Percentiles rank a stretch among this genome's conserved stretches.
phyloP scores from a whole-genome alignment of 92 coral and sea anemone genomes.

The Epizoanthus scotinus region DNA sequence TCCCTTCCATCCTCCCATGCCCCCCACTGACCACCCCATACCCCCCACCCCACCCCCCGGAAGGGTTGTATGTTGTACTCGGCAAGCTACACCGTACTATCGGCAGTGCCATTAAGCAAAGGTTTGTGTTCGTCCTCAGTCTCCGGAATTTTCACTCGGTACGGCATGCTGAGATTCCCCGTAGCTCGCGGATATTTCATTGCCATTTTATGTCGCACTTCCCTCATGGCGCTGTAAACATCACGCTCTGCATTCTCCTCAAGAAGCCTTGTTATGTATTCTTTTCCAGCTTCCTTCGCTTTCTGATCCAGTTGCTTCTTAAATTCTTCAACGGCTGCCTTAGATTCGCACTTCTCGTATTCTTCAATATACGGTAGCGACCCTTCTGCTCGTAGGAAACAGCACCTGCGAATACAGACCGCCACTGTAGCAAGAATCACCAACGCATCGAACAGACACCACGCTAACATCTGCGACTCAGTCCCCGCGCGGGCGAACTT shows the following conservation, averaged over 20 bases:
- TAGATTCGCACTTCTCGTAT: slow-evolving; percentile 50
- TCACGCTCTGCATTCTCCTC: slow-evolving; percentile 1
- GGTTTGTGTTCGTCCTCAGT: no score
- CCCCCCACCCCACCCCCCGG: no score
- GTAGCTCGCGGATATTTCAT: slow-evolving; percentile 53
- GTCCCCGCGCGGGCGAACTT: slow-evolving; percentile 39
- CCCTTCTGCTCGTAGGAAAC: slow-evolving; percentile 52
- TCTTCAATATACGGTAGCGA: slow-evolving; percentile 45
- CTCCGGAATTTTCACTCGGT: slow-evolving; percentile 22
- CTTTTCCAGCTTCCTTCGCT: slow-evolving; percentile 47
- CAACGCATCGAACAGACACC: slow-evolving; percentile 49
- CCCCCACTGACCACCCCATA: no score
- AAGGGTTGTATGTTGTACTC: no score
- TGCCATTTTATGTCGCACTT: slow-evolving; percentile 13
- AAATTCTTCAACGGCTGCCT: slow-evolving; percentile 53
- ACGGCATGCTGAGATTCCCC: slow-evolving; percentile 62
- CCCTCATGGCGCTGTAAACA: slow-evolving; percentile 5
- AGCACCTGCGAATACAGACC: slow-evolving; percentile 56
- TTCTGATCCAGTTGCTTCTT: slow-evolving; percentile 33
- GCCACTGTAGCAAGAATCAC: slow-evolving; percentile 44
- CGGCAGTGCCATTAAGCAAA: no score
- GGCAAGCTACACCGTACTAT: no score
- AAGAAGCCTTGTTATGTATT: slow-evolving; percentile 16
- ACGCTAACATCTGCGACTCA: slow-evolving; percentile 55
- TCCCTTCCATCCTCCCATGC: no score